A percentile compares a stretch with the other conserved stretches of the same genome.
Evolutionary conservation across 2,797 vertebrate species (phyloP).

Genomic region (Triplophysa bombifrons): DNA sequence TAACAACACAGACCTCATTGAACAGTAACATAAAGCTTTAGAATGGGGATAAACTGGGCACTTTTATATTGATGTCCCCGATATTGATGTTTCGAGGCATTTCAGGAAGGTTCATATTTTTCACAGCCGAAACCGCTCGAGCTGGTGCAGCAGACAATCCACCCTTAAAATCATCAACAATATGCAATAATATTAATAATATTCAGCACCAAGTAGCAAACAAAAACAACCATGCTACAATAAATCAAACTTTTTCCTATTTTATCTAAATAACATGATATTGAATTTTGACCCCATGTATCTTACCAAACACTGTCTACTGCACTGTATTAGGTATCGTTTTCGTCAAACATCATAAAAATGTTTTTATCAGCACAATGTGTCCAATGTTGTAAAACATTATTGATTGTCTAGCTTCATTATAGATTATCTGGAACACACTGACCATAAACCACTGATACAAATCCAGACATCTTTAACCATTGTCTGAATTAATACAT

Average conservation of each 20-base stretch:
- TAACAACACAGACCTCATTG: not conserved
- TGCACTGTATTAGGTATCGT: not conserved
- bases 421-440: slow-evolving; percentile 28
- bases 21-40: slow-evolving; percentile 64
- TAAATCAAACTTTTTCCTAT: not conserved
- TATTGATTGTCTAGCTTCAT: not conserved
- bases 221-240: not conserved
- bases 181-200: not conserved
- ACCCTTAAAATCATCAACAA: slow-evolving; percentile 71
- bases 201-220: not conserved
- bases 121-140: slow-evolving; percentile 89
- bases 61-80: slow-evolving; percentile 95
- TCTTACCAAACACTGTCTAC: not conserved
- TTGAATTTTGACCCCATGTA: not conserved
- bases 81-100: slow-evolving; percentile 96
- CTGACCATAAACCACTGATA: not conserved
- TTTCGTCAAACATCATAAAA: not conserved
- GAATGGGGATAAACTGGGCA: slow-evolving; percentile 90
- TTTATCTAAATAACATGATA: not conserved
- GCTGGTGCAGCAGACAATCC: slow-evolving; percentile 90
- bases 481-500: not conserved
- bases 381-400: slow-evolving; percentile 13
- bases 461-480: not conserved
- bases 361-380: not conserved
- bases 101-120: slow-evolving; percentile 95